Base-by-base conservation (phyloP, 1,140 invertebrate genomes). In the Aporrectodea caliginosa region DNA sequence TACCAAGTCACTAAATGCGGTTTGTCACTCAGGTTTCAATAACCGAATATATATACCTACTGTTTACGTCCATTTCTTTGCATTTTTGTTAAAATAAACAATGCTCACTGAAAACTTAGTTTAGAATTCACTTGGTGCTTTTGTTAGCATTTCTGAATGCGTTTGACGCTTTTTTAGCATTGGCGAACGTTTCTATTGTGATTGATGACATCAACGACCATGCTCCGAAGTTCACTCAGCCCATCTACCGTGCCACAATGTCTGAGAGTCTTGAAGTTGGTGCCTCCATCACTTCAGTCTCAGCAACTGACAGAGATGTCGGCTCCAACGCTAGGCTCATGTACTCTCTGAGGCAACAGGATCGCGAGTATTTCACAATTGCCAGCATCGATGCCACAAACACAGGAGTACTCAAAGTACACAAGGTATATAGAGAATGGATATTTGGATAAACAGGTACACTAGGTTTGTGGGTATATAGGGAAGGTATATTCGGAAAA, bases 181-280 rank as follows among this genome's bases (percentile, higher is more conserved):
- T 35, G 0, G 1, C 75, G 16, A 76, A 29, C 12, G 69, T 71
- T n/a, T 70, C 77, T 0, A 58, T 78, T 2, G 0, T 32, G 22
- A 30, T 78, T 1, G 77, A 78, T 2, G 77, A 78, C 69, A 71
- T 70, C 1, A 78, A 78, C 34, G 77, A 78, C 32, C 58, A 78
- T 16, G n/a, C 30, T 0, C 77, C 77, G 1, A 70, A 14, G 33
- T 78, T 78, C 33, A 6, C 30, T n/a, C 43, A 78, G 69, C 30
- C 34, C n/a, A 29, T 78, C 1, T 78, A 78, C 69, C 14, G 30
- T 16, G 31, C 68, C 69, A 32, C n/a, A 31, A 70, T 78, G 16
- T 69, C 27, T 1, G 77, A 78, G 31, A 33, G 16, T 31, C 69
- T 69, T 30, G 43, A 1, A 32, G n/a, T 33, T 12, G 77, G 58